Evolutionary conservation across 2,797 vertebrate species (phyloP), one percentile per base, ranked within the genome.

Genomic region (Scolopax bukidnonensis): DNA sequence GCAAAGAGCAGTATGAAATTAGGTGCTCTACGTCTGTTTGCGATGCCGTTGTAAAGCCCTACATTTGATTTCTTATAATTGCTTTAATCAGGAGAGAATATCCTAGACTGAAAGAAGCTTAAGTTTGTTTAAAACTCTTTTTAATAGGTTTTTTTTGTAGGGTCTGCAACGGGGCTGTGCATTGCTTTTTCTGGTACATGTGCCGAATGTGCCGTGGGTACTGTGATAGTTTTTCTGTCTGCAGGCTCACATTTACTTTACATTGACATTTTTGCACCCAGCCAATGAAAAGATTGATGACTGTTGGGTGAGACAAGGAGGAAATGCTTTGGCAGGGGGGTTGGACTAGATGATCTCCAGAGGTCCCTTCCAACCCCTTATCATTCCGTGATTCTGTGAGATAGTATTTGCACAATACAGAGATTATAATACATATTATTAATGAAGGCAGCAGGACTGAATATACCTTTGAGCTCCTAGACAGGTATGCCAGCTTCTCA

Each of bases 111-210:
- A 51, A 84, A 87, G 11, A 80, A 80, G 11, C 3, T 4, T 3
- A 4, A 4, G 0, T 18, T 60, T 68, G 36, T 84, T 54, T 0
- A 25, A 28, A 54, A 59, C 4, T 73, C 9, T 84, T 17, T 71
- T 41, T 32, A 60, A 5, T 2, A 32, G 14, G 1, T 0, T 4
- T 8, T 67, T 65, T 65, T 60, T 68, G 14, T 61, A n/a, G 19
- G 30, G 30, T 18, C 54, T 91, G 47, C 48, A 69, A 1, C 1
- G 7, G 43, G n/a, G 36, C 51, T 47, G 10, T 27, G 33, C 54
- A 9, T 60, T 16, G 1, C 28, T 85, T 25, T 2, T 87, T n/a
- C 11, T 17, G 18, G 30, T 28, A 16, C 6, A 0, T 1, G 28
- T 53, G 33, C 41, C 14, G 9, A 11, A 20, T 4, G 15, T 41